Evolutionary conservation across 2,113 vertebrate genomes (phyloP).

Genomic region (Scolopax mira): DNA sequence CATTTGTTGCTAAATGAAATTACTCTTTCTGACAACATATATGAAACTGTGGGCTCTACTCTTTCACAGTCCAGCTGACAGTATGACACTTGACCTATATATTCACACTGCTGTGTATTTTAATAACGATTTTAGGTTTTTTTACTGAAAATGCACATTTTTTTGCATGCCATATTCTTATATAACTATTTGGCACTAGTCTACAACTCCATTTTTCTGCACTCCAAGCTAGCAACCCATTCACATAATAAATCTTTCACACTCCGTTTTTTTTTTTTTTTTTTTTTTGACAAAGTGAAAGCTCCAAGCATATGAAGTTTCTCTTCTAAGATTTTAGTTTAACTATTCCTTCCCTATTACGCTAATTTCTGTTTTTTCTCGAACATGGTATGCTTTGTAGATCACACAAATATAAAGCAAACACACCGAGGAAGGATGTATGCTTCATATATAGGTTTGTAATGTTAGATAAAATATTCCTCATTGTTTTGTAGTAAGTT

Average conservation of each 20-base stretch:
- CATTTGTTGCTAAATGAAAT: not conserved
- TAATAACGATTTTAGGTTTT: not conserved
- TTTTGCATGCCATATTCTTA: not conserved
- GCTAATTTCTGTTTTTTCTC: not conserved
- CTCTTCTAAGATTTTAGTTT: not conserved
- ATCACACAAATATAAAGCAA: not conserved
- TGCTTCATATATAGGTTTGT: not conserved
- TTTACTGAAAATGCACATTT: not conserved
- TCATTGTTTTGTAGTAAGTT: not conserved
- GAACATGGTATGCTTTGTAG: not conserved
- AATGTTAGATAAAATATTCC: not conserved
- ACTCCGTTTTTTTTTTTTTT: no score
- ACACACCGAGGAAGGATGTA: not conserved
- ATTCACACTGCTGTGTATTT: not conserved
- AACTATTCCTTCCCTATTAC: not conserved
- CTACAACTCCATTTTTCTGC: not conserved
- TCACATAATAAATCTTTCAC: not conserved
- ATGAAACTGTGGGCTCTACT: not conserved
- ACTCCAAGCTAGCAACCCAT: not conserved
- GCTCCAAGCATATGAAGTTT: not conserved
- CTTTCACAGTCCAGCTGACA: not conserved
- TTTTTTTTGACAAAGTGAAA: not conserved
- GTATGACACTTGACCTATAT: not conserved
- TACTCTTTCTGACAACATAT: not conserved
- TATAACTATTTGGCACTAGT: not conserved